A percentile compares a stretch with the other conserved stretches of the same genome.
phyloP scores from a whole-genome alignment of 2,113 vertebrate genomes.

The Hiodon tergisus region DNA sequence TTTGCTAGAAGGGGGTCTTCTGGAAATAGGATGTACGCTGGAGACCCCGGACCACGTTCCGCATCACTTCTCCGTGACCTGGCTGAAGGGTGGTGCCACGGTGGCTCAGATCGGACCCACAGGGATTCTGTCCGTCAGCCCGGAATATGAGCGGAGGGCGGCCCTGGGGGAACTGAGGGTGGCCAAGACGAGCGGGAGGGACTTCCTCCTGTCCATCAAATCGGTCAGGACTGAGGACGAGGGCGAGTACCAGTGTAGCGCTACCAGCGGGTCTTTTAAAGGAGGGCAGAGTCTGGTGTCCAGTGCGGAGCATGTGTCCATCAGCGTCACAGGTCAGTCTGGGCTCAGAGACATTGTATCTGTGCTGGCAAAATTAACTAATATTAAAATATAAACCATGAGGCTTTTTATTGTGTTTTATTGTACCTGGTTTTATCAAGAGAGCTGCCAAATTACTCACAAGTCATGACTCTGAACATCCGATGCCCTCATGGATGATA shows the following conservation, averaged over 20 bases:
- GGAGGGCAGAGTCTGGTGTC: conserved; percentile 43
- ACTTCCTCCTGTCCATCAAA: conserved; percentile 61
- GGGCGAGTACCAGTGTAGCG: conserved; percentile 66
- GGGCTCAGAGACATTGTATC: not conserved
- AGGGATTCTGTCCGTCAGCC: conserved; percentile 52
- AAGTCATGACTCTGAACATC: not conserved
- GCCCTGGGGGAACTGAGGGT: conserved; percentile 57
- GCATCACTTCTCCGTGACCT: conserved; percentile 60
- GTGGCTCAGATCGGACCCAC: conserved; percentile 59
- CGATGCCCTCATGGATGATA: not conserved
- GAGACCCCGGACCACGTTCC: conserved; percentile 33
- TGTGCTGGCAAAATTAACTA: not conserved
- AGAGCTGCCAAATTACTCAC: too few relatives aligned
- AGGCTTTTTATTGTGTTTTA: too few relatives aligned
- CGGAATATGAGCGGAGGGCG: conserved; percentile 44
- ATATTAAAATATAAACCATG: too few relatives aligned
- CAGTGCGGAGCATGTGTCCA: conserved; percentile 22
- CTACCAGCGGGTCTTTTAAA: conserved; percentile 38
- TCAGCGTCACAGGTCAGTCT: conserved; percentile 52
- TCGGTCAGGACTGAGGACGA: conserved; percentile 57
- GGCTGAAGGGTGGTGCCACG: conserved; percentile 50
- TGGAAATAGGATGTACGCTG: conserved; percentile 61
- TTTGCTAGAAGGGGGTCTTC: conserved; percentile 56
- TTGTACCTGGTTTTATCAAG: too few relatives aligned
- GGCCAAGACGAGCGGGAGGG: conserved; percentile 44